phyloP scores from a whole-genome alignment of 2,888 invertebrate genomes.

The Odontothrips loti region DNA sequence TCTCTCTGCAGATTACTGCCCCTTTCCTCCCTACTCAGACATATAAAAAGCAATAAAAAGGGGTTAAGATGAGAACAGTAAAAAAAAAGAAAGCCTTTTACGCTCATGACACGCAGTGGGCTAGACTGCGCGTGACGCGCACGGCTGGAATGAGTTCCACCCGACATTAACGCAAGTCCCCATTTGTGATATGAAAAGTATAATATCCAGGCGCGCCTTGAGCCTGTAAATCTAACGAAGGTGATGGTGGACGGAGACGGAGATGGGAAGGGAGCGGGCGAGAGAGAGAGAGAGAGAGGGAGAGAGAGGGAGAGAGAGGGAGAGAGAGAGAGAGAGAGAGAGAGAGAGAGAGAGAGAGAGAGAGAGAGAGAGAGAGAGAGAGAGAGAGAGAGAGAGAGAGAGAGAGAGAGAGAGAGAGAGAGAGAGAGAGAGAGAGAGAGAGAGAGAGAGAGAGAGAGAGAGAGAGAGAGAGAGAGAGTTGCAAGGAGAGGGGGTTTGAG shows the following conservation, averaged over 20 bases:
- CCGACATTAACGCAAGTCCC: constrained; percentile 9
- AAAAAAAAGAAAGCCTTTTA: too few species aligned
- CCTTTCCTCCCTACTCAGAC: too few species aligned
- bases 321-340: background rate
- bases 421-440: background rate
- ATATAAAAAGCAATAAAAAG: too few species aligned
- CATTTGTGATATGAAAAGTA: constrained; percentile 25
- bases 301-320: background rate
- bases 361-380: background rate
- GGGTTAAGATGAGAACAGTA: too few species aligned
- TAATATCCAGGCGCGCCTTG: constrained; percentile 20
- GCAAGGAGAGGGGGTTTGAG: too few species aligned
- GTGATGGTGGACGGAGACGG: background rate
- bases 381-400: background rate
- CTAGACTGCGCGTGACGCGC: background rate
- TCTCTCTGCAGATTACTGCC: too few species aligned
- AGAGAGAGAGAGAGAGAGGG: background rate
- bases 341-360: background rate
- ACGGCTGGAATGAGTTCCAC: background rate
- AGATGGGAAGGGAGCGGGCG: background rate
- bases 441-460: background rate
- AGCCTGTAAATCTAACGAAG: constrained; percentile 11
- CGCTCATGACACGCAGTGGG: too few species aligned
- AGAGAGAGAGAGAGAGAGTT: too few species aligned
- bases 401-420: background rate